Evolutionary conservation across 2,797 vertebrate genomes (phyloP).

Genomic region (Aselliscus stoliczkanus): DNA sequence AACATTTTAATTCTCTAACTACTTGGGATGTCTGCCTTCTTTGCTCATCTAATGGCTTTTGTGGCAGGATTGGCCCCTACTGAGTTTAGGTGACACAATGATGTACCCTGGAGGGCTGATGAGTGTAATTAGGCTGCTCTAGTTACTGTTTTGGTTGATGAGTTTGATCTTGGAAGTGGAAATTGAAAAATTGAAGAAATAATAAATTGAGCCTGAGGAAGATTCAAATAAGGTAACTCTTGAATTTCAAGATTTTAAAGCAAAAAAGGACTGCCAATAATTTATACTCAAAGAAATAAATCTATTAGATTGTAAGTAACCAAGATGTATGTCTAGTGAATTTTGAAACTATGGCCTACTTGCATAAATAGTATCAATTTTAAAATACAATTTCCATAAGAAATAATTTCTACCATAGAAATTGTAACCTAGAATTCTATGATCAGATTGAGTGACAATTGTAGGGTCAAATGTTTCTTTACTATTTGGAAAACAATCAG

Average conservation of each 20-base stretch:
- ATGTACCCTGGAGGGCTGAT: not conserved
- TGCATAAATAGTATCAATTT: not conserved
- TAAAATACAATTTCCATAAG: not conserved
- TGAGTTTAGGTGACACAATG: not conserved
- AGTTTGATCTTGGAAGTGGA: not conserved
- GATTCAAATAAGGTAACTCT: not conserved
- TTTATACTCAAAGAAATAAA: not conserved
- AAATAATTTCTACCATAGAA: not conserved
- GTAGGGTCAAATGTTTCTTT: not conserved
- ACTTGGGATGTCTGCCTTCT: not conserved
- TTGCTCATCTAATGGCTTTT: not conserved
- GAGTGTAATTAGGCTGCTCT: not conserved
- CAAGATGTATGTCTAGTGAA: not conserved
- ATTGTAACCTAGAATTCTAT: not conserved
- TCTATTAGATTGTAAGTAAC: not conserved
- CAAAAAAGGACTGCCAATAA: not conserved
- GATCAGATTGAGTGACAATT: not conserved
- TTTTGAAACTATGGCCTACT: not conserved
- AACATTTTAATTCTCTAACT: not conserved
- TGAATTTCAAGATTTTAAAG: not conserved
- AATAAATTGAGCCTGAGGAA: not conserved
- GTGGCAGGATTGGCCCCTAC: not conserved
- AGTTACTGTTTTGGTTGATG: not conserved
- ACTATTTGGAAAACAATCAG: not conserved
- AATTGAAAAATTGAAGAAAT: conserved; percentile 21